These are phyloP conservation scores for Xerus inauris DNA, from an alignment of 2,113 vertebrate genomes.

Conservation along the genomic window DNA sequence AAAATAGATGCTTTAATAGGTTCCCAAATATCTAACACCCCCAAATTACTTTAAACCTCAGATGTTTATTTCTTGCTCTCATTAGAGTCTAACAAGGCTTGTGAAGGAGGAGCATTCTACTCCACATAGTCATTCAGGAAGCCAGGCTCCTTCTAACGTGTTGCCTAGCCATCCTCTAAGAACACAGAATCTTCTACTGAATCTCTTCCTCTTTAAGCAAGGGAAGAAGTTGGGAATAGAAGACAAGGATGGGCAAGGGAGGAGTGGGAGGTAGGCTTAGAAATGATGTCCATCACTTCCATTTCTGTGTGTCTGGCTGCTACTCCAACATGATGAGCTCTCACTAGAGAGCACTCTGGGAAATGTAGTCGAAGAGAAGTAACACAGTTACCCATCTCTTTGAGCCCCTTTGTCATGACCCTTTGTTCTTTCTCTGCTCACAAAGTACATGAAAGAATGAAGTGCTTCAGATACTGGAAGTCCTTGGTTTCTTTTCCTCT, in stretches of 20 bases:
- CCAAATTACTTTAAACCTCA: not conserved
- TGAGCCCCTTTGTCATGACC: not conserved
- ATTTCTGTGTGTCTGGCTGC: not conserved
- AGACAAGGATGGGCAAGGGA: not conserved
- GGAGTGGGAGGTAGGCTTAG: not conserved
- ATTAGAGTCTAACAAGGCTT: not conserved
- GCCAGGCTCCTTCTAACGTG: not conserved
- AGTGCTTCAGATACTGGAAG: not conserved
- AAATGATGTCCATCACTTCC: fast-evolving
- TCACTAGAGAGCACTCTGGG: not conserved
- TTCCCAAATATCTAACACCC: not conserved
- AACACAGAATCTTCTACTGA: not conserved
- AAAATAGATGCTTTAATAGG: not conserved
- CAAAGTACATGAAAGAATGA: no score
- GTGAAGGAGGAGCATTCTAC: not conserved
- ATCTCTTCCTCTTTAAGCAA: not conserved
- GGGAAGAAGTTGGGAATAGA: not conserved
- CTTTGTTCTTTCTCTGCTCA: not conserved
- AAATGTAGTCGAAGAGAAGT: not conserved
- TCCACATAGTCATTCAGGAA: not conserved
- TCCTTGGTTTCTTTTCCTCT: not conserved
- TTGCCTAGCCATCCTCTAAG: not conserved
- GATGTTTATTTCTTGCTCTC: not conserved
- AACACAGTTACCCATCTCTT: not conserved
- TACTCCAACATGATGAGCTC: not conserved